A percentile compares a stretch with the other conserved stretches of the same genome.
phyloP scores from a whole-genome alignment of 64 coral and sea anemone species.

The Catalaphyllia jardinei region DNA sequence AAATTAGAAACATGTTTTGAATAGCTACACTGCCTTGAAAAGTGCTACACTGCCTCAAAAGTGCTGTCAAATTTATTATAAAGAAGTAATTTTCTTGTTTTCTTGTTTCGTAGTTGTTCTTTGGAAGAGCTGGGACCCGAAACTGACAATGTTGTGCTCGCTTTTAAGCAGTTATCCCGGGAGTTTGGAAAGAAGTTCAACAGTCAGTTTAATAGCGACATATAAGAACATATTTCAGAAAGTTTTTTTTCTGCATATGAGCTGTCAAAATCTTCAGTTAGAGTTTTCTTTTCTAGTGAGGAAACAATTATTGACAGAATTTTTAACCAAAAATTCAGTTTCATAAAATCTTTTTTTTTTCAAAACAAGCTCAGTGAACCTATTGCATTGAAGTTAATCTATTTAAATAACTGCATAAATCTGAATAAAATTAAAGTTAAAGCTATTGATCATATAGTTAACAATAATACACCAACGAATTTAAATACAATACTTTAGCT shows the following conservation, averaged over 20 bases:
- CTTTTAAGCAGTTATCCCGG: constrained; percentile 11
- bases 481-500: too few relatives aligned
- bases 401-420: too few relatives aligned
- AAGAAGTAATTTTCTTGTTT: neutral
- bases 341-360: too few relatives aligned
- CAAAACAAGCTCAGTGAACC: too few relatives aligned
- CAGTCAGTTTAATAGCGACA: neutral
- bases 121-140: constrained; percentile 4
- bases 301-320: too few relatives aligned
- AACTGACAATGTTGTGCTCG: constrained; percentile 25
- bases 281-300: neutral
- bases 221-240: neutral
- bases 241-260: neutral
- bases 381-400: too few relatives aligned
- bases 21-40: too few relatives aligned
- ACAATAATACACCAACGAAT: too few relatives aligned
- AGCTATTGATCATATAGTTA: too few relatives aligned
- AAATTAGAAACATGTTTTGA: too few relatives aligned
- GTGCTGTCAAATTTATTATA: neutral
- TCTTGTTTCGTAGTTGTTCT: constrained; percentile 8
- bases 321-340: too few relatives aligned
- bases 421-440: too few relatives aligned
- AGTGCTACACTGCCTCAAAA: neutral
- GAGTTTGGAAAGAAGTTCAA: constrained; percentile 16
- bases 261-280: neutral